Conservation (phyloP, 1,140 invertebrate genomes). For the Macrobrachium nipponense region DNA sequence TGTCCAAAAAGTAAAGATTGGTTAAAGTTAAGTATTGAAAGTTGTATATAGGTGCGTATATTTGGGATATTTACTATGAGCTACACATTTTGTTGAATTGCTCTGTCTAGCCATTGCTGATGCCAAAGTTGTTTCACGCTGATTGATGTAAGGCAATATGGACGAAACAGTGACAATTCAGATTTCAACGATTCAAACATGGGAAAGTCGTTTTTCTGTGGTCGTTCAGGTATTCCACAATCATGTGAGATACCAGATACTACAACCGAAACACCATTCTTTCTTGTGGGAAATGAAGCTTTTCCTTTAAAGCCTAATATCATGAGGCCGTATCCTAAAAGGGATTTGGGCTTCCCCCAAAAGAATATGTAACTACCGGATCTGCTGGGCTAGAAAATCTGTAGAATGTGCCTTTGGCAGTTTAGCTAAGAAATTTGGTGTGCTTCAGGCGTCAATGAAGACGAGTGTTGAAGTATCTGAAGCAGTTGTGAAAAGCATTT, state of each 20-base stretch:
- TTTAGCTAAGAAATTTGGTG: slow-evolving; percentile 29
- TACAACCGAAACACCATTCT: slow-evolving; percentile 11
- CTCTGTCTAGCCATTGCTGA: slow-evolving; percentile 1
- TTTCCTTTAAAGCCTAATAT: no score
- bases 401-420: slow-evolving; percentile 37
- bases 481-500: no score
- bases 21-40: no score
- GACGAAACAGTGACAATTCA: no score
- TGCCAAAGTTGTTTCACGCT: slow-evolving; percentile 29
- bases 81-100: no score
- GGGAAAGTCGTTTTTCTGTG: slow-evolving; percentile 5
- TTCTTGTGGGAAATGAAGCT: slow-evolving; percentile 4
- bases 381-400: slow-evolving; percentile 37
- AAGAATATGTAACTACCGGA: slow-evolving; percentile 29
- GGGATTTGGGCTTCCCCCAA: background rate
- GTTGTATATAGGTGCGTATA: no score
- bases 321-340: no score
- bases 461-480: no score
- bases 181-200: background rate
- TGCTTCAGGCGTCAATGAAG: background rate
- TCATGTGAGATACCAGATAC: slow-evolving; percentile 30
- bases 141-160: slow-evolving; percentile 22
- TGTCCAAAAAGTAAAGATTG: no score
- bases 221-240: slow-evolving; percentile 14
- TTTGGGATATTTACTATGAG: no score